Conservation (phyloP, 2,888 invertebrate species). For the Lagria hirta region DNA sequence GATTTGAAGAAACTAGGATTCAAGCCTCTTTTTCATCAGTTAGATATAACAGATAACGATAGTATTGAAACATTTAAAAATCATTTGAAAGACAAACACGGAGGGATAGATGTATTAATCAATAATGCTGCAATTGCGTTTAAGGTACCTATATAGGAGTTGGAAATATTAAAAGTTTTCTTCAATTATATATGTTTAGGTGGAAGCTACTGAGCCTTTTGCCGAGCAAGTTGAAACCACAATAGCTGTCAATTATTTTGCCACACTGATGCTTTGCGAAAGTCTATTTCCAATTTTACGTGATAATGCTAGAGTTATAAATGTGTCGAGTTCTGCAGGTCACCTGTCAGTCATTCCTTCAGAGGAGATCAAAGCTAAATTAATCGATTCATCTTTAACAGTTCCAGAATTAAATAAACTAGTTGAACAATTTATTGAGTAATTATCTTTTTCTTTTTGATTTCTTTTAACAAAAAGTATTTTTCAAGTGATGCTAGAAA, state of each 20-base stretch:
- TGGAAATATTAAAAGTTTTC: slow-evolving; percentile 15
- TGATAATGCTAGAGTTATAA: slow-evolving; percentile 71
- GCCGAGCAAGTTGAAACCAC: slow-evolving; percentile 71
- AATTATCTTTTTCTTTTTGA: slow-evolving; percentile 41
- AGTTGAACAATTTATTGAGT: slow-evolving; percentile 69
- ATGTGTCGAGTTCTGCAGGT: slow-evolving; percentile 72
- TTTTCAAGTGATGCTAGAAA: slow-evolving; percentile 40
- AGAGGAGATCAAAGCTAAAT: slow-evolving; percentile 57
- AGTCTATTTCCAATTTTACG: slow-evolving; percentile 70
- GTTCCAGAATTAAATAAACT: slow-evolving; percentile 62
- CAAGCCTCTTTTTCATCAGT: slow-evolving; percentile 63
- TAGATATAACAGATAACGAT: slow-evolving; percentile 65
- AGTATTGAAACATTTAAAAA: slow-evolving; percentile 63
- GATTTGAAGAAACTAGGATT: slow-evolving; percentile 60
- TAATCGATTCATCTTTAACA: slow-evolving; percentile 60
- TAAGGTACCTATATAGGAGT: slow-evolving; percentile 49
- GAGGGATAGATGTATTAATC: slow-evolving; percentile 70
- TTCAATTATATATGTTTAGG: slow-evolving; percentile 38
- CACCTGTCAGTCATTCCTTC: slow-evolving; percentile 64
- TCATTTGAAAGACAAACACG: slow-evolving; percentile 62
- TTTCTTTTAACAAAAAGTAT: background rate
- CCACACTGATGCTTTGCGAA: slow-evolving; percentile 64
- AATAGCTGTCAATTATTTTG: slow-evolving; percentile 69
- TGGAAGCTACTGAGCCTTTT: slow-evolving; percentile 62
- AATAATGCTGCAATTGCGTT: slow-evolving; percentile 78